Evolutionary conservation across 2,888 invertebrate species (phyloP).

Genomic region (Agapetus fuscipes): DNA sequence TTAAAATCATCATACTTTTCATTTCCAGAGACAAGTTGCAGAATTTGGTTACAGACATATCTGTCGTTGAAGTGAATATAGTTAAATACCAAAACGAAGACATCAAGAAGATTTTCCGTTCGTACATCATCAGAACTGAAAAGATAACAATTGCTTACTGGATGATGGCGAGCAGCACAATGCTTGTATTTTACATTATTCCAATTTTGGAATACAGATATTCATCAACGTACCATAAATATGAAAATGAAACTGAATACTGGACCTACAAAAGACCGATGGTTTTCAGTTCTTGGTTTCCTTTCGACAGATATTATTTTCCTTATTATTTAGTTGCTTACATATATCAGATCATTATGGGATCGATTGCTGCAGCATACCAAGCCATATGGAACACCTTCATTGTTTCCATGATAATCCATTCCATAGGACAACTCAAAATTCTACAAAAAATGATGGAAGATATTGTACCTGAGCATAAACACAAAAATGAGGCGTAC

Average conservation of each 20-base stretch:
- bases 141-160: neutral
- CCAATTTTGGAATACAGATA: conserved; percentile 3
- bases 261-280: conserved; percentile 1
- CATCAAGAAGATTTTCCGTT: neutral
- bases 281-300: conserved; percentile 13
- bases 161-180: neutral
- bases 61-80: neutral
- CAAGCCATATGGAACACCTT: conserved; percentile 35
- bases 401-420: conserved; percentile 34
- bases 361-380: conserved; percentile 34
- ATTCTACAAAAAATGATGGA: conserved; percentile 26
- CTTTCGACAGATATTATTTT: conserved; percentile 9
- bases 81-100: neutral
- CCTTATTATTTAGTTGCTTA: conserved; percentile 10
- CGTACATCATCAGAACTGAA: neutral
- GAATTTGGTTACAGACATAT: neutral
- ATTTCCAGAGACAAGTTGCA: neutral
- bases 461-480: too few relatives aligned
- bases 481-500: too few relatives aligned
- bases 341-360: conserved; percentile 28
- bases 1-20: neutral
- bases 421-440: conserved; percentile 35
- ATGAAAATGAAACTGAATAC: conserved; percentile 4
- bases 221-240: conserved; percentile 3
- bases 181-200: neutral